Evolutionary conservation across 2,113 vertebrate genomes (phyloP).

Genomic region (Phainopepla nitens): DNA sequence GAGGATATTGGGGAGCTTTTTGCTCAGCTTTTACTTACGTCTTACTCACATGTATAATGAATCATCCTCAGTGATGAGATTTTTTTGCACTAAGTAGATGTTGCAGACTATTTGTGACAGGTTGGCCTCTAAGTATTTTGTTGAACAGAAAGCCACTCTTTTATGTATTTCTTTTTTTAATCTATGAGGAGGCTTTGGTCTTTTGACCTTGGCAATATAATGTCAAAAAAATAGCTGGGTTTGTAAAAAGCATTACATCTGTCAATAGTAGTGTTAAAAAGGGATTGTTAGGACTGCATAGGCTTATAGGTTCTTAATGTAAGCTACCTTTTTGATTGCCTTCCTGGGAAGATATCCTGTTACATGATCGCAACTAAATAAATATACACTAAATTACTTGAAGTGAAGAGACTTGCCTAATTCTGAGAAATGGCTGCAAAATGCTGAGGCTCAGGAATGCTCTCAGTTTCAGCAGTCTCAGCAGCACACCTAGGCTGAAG

Average conservation of each 20-base stretch:
- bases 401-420: background rate
- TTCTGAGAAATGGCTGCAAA: background rate
- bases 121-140: background rate
- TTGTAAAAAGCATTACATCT: background rate
- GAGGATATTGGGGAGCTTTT: background rate
- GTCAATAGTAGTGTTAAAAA: background rate
- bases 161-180: background rate
- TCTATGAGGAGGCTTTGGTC: background rate
- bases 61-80: background rate
- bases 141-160: background rate
- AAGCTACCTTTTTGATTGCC: background rate
- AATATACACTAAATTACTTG: background rate
- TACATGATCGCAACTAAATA: background rate
- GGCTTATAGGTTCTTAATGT: background rate
- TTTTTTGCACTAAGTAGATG: background rate
- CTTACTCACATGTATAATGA: background rate
- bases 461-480: background rate
- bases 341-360: background rate
- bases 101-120: background rate
- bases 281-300: background rate
- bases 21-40: background rate
- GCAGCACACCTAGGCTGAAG: background rate
- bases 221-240: background rate
- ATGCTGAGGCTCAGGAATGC: background rate
- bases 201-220: background rate